Evolutionary conservation across 2,113 vertebrate genomes (phyloP).

Genomic region (Monopterus albus): DNA sequence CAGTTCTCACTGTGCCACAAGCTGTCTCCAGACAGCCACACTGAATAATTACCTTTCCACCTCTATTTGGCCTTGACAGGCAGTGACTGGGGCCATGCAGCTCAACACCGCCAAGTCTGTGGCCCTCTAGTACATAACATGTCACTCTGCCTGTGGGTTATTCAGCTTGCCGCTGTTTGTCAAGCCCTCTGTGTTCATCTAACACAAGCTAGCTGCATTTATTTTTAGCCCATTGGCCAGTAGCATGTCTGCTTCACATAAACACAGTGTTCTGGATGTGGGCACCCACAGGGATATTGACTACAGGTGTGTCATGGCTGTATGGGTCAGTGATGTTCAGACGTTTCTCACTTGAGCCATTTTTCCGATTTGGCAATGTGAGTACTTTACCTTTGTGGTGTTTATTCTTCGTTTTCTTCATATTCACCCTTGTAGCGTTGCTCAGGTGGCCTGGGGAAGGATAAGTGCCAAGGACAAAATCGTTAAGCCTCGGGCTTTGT

Average conservation of each 20-base stretch:
- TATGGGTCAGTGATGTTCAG: not conserved
- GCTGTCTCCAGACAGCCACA: constrained; percentile 8
- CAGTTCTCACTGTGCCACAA: not conserved
- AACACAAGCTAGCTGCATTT: not conserved
- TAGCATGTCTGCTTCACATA: not conserved
- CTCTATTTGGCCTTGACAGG: constrained; percentile 37
- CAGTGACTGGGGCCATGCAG: constrained; percentile 18
- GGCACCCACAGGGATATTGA: not conserved
- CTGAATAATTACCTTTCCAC: constrained; percentile 48
- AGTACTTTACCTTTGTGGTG: not conserved
- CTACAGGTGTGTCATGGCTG: not conserved
- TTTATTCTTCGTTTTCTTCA: not conserved
- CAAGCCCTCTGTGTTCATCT: constrained; percentile 2
- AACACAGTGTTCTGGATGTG: not conserved
- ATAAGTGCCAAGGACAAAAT: not conserved
- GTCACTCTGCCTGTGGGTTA: constrained; percentile 28
- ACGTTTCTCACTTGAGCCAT: not conserved
- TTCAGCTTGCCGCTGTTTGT: constrained; percentile 15
- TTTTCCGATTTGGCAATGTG: not conserved
- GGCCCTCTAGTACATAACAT: constrained; percentile 8
- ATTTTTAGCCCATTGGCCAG: constrained; percentile 21
- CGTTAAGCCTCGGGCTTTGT: not conserved
- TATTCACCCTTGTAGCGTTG: not conserved
- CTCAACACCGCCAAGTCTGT: not conserved
- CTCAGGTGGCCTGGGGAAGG: not conserved